Conservation (phyloP, 92 coral and sea anemone species). For the Ricordea florida region DNA sequence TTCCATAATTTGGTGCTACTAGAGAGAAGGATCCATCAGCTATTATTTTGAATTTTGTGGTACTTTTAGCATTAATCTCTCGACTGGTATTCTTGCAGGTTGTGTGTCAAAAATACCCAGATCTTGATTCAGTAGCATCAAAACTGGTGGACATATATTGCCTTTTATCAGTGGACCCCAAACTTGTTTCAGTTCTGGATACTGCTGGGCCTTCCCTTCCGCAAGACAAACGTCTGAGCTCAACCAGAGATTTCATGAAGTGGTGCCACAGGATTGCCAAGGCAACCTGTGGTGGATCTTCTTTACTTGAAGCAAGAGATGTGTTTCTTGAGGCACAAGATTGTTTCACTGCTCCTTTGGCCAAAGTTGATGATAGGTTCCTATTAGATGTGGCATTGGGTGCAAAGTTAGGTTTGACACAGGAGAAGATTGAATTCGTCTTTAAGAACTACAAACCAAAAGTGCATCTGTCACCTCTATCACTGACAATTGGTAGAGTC, state of each 20-base stretch:
- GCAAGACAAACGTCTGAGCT: slow-evolving; percentile 76
- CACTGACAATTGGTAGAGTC: slow-evolving; percentile 85
- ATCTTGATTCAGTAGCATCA: slow-evolving; percentile 65
- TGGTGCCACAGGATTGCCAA: slow-evolving; percentile 81
- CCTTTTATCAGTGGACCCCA: slow-evolving; percentile 76
- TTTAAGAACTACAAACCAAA: slow-evolving; percentile 82
- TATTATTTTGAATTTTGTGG: background rate
- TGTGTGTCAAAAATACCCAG: slow-evolving; percentile 65
- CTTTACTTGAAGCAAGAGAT: slow-evolving; percentile 69
- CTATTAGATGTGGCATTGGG: slow-evolving; percentile 81
- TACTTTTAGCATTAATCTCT: background rate
- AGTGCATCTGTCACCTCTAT: slow-evolving; percentile 69
- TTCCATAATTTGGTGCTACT: too few relatives aligned
- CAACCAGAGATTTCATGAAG: slow-evolving; percentile 92
- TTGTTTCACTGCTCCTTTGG: slow-evolving; percentile 86
- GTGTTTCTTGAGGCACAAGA: slow-evolving; percentile 94
- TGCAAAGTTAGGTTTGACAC: slow-evolving; percentile 87
- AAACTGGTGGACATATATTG: slow-evolving; percentile 90
- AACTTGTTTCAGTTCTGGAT: slow-evolving; percentile 55
- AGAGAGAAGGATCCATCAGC: too few relatives aligned
- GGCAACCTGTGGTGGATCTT: slow-evolving; percentile 60
- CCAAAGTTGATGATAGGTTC: slow-evolving; percentile 64
- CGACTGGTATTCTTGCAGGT: slow-evolving; percentile 40
- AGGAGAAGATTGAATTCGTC: slow-evolving; percentile 88
- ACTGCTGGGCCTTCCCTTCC: slow-evolving; percentile 55